Evolutionary conservation across 1,140 invertebrate genomes (phyloP).

Genomic region (silkworm (Bombyx mori)): DNA sequence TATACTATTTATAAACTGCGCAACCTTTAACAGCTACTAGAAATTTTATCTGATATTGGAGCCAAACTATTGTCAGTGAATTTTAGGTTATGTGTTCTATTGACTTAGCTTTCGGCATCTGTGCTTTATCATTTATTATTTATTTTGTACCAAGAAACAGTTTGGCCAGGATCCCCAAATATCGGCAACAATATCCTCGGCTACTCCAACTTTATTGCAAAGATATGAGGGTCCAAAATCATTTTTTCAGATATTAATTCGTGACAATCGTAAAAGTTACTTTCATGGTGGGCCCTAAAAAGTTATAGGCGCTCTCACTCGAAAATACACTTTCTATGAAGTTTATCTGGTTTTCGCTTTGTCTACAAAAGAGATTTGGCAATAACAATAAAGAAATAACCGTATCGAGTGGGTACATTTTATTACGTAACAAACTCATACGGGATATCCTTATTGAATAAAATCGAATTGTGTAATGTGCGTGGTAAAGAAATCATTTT

Average conservation of each 20-base stretch:
- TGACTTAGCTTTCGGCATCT: background rate
- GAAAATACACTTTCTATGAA: slow-evolving; percentile 51
- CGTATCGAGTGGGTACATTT: slow-evolving; percentile 29
- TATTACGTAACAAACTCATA: slow-evolving; percentile 22
- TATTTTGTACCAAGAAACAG: background rate
- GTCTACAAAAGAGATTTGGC: slow-evolving; percentile 33
- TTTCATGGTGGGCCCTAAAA: slow-evolving; percentile 58
- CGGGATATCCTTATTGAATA: background rate
- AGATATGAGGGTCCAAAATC: slow-evolving; percentile 45
- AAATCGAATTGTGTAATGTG: background rate
- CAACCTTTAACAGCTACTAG: too few relatives aligned
- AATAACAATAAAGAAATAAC: slow-evolving; percentile 51
- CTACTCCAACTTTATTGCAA: slow-evolving; percentile 30
- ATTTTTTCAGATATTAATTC: slow-evolving; percentile 63
- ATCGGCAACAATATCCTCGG: slow-evolving; percentile 16
- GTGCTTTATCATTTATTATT: slow-evolving; percentile 1
- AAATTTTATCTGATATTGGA: too few relatives aligned
- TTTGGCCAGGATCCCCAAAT: slow-evolving; percentile 4
- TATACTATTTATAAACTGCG: too few relatives aligned
- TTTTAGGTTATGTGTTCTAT: too few relatives aligned
- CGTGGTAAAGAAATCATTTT: background rate
- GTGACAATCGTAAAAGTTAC: slow-evolving; percentile 65
- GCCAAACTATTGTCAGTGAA: too few relatives aligned
- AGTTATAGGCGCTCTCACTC: slow-evolving; percentile 41
- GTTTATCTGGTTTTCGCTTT: slow-evolving; percentile 45